These are phyloP conservation scores for Trichechus manatus DNA, from an alignment of 2,113 vertebrate species.

Conservation along the genomic window DNA sequence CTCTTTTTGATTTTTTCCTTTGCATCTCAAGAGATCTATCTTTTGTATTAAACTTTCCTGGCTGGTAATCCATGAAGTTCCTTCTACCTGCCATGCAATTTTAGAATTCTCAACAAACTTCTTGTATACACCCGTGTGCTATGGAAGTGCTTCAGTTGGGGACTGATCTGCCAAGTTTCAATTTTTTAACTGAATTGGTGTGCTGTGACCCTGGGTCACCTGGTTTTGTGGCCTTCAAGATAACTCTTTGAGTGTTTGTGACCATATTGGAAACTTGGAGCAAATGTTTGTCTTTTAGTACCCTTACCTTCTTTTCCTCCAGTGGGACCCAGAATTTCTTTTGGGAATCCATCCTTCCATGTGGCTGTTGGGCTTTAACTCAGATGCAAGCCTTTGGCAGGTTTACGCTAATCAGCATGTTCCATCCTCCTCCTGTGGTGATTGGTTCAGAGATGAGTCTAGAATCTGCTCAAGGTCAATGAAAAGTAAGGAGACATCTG, in stretches of 20 bases:
- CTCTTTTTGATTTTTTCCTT: slow-evolving; percentile 26
- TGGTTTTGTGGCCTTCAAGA: slow-evolving; percentile 21
- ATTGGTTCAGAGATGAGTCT: not conserved
- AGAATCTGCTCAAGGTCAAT: not conserved
- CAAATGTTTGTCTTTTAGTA: not conserved
- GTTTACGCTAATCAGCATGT: not conserved
- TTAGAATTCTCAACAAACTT: not conserved
- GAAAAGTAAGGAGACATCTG: not conserved
- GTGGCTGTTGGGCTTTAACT: not conserved
- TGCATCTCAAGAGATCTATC: slow-evolving; percentile 8
- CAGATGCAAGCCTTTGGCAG: not conserved
- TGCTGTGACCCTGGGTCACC: not conserved
- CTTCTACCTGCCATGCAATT: not conserved
- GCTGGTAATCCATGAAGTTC: not conserved
- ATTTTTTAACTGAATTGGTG: not conserved
- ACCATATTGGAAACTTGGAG: not conserved
- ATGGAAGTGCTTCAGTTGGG: not conserved
- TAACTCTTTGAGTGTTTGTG: not conserved
- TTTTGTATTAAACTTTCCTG: slow-evolving; percentile 29
- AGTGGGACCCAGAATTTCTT: not conserved
- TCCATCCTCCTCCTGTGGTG: not conserved
- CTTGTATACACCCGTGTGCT: not conserved
- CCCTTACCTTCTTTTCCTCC: not conserved
- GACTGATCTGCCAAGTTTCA: not conserved
- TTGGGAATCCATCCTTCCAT: not conserved